A percentile compares a stretch with the other conserved stretches of the same genome.
phyloP scores from a whole-genome alignment of 2,888 invertebrate species.

The Synanthedon andrenaeformis region DNA sequence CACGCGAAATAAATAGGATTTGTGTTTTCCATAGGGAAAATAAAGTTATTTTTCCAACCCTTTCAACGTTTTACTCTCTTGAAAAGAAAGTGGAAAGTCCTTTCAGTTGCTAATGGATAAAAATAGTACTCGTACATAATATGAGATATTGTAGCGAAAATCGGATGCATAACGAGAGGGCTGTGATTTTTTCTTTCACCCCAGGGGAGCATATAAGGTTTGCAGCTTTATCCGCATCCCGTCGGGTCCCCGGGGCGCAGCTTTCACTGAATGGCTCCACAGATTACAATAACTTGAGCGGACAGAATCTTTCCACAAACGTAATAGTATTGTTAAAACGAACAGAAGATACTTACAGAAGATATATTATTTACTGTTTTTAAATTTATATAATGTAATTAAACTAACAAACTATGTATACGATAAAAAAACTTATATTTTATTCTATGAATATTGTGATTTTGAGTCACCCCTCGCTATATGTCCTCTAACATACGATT shows the following conservation, averaged over 20 bases:
- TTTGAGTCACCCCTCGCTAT: too few relatives aligned
- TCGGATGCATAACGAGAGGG: conserved; percentile 27
- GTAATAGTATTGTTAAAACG: too few relatives aligned
- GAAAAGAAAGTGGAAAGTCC: background rate
- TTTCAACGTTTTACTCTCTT: background rate
- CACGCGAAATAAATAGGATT: too few relatives aligned
- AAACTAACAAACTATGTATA: too few relatives aligned
- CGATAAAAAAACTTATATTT: too few relatives aligned
- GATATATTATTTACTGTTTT: too few relatives aligned
- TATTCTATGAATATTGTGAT: too few relatives aligned
- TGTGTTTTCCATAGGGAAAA: too few relatives aligned
- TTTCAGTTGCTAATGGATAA: background rate
- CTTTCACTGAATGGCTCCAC: conserved; percentile 32
- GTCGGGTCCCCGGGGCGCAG: conserved; percentile 17
- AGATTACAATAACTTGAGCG: conserved; percentile 33
- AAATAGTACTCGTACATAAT: conserved; percentile 23
- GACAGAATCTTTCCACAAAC: conserved; percentile 1
- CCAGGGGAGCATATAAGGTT: conserved; percentile 23
- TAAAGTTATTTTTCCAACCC: too few relatives aligned
- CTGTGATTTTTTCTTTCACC: conserved; percentile 25
- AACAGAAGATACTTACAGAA: too few relatives aligned
- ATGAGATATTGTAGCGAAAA: conserved; percentile 29
- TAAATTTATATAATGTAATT: too few relatives aligned
- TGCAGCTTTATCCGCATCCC: conserved; percentile 27
- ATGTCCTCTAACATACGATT: too few relatives aligned